phyloP scores from a whole-genome alignment of 2,797 vertebrate genomes.

The Danio choprae region DNA sequence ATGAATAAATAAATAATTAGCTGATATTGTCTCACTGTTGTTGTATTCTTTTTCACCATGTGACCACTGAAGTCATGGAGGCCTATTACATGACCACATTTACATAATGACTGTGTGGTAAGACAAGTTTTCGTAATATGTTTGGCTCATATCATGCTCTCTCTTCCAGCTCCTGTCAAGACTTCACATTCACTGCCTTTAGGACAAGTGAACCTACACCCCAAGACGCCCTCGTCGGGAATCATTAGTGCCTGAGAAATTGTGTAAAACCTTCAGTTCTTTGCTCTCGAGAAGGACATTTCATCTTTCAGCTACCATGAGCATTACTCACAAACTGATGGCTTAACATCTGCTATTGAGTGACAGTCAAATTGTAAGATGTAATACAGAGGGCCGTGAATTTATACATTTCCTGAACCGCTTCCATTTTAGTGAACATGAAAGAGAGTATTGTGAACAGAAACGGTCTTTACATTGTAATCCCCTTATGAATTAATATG shows the following conservation, averaged over 20 bases:
- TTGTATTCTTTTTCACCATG: too few species aligned
- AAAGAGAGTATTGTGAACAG: neutral
- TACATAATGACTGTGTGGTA: constrained; percentile 2
- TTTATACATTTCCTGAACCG: neutral
- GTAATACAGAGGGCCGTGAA: neutral
- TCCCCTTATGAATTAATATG: constrained; percentile 5
- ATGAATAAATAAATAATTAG: too few species aligned
- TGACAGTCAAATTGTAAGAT: neutral
- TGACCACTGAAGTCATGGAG: neutral
- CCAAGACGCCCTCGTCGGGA: neutral
- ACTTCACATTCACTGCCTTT: neutral
- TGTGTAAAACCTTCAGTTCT: neutral
- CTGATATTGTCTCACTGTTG: too few species aligned
- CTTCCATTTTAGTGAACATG: neutral
- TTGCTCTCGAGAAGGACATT: neutral
- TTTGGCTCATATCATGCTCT: neutral
- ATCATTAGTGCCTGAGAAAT: neutral
- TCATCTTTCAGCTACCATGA: neutral
- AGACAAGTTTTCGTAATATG: neutral
- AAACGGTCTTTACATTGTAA: neutral
- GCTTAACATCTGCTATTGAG: neutral
- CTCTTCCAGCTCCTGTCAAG: neutral
- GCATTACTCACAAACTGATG: constrained; percentile 9
- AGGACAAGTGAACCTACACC: neutral
- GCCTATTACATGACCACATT: constrained; percentile 13